These are phyloP conservation scores for Callospermophilus lateralis DNA, from an alignment of 2,113 vertebrate species.

Conservation along the genomic window DNA sequence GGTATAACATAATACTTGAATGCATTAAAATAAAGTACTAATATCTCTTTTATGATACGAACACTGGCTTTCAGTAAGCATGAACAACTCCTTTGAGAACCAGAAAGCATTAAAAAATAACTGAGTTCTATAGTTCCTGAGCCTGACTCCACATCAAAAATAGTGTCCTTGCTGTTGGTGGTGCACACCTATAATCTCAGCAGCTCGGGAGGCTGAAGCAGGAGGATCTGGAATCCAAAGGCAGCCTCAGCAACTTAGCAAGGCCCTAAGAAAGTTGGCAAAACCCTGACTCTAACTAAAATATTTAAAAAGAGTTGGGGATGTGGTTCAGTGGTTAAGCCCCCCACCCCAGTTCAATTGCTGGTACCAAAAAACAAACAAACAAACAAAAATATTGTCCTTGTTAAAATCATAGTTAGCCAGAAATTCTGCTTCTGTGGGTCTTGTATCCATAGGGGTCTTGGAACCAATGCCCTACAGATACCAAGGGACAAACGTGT, in stretches of 20 bases:
- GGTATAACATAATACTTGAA: neutral
- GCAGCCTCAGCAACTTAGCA: neutral
- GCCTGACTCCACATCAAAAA: neutral
- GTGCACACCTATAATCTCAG: neutral
- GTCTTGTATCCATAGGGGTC: neutral
- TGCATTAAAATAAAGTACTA: neutral
- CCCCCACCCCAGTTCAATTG: neutral
- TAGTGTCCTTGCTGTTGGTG: neutral
- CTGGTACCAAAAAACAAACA: too few species aligned
- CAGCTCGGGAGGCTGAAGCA: neutral
- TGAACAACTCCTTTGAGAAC: constrained; percentile 32
- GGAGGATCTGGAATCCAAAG: neutral
- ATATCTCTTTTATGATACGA: constrained; percentile 23
- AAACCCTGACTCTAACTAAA: neutral
- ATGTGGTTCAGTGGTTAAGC: neutral
- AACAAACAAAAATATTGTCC: too few species aligned
- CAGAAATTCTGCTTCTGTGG: too few species aligned
- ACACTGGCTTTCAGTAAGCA: neutral
- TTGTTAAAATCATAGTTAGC: too few species aligned
- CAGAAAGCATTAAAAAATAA: neutral
- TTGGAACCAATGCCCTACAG: neutral
- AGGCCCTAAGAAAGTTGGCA: neutral
- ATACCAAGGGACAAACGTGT: neutral
- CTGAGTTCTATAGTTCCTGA: neutral
- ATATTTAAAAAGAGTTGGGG: neutral